A percentile compares a stretch with the other conserved stretches of the same genome.
phyloP scores from a whole-genome alignment of 1,140 invertebrate genomes.

The Aphelenchoides avenae region DNA sequence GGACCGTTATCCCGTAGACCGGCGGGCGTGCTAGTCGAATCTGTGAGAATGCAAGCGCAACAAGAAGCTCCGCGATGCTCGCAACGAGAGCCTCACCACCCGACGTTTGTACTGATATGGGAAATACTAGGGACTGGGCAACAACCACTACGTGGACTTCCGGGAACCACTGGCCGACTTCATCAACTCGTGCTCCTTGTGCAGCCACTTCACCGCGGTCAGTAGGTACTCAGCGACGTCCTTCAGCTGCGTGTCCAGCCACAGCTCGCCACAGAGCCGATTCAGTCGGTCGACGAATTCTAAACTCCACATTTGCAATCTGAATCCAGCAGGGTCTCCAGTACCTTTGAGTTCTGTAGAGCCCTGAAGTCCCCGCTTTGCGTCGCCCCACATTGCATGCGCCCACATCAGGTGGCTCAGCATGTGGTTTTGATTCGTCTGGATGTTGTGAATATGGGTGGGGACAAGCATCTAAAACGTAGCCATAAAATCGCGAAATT shows the following conservation, averaged over 20 bases:
- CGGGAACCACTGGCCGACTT: no score
- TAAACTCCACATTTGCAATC: constrained; percentile 2
- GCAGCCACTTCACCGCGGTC: constrained; percentile 10
- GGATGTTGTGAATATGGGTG: constrained; percentile 7
- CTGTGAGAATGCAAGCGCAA: no score
- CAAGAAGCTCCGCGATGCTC: no score
- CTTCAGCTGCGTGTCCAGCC: constrained; percentile 1
- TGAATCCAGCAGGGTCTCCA: no score
- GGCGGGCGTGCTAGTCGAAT: no score
- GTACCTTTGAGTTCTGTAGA: constrained; percentile 12
- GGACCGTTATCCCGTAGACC: no score
- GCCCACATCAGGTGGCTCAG: constrained; percentile 31
- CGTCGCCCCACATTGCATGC: constrained; percentile 21
- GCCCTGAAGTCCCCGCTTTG: constrained; percentile 4
- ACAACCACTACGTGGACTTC: no score
- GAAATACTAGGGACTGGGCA: no score
- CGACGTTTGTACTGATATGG: no score
- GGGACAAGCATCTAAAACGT: constrained; percentile 17
- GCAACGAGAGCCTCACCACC: no score
- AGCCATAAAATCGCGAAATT: no score
- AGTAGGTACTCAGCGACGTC: constrained; percentile 18
- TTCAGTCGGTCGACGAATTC: constrained; percentile 18
- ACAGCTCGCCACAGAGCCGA: constrained; percentile 19
- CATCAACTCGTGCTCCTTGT: constrained; percentile 18
- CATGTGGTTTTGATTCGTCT: constrained; percentile 19